Base-by-base conservation (phyloP, 2,888 invertebrate species). In the Dynastes hyllus region DNA sequence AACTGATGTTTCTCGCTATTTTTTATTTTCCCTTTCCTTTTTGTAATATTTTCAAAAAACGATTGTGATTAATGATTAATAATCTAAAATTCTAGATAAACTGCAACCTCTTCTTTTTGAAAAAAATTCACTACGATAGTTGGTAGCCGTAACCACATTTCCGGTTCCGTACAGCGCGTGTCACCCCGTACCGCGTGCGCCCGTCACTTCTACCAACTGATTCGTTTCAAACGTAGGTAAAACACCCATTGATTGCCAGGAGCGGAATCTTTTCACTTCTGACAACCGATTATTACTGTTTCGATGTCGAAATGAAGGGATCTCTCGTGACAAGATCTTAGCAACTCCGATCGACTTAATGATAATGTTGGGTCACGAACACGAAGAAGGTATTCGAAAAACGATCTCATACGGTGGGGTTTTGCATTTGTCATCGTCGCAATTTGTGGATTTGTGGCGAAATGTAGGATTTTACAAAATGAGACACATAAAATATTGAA, bases 91-190 rank as follows among this genome's bases (percentile, higher is more conserved):
- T 0, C 32, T 37, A 37, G 5, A 37, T 5, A 37, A 37, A 4
- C 32, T 5, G 1, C 45, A 11, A 45, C 11, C 11, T 45, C 2
- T 11, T 45, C 2, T 45, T 45, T 45, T 45, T 45, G 45, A 11
- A 8, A 8, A 45, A 45, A 45, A 45, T n/a, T 55, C 2, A 55
- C 40, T 5, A 40, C 66, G 16, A 16, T 37, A 66, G 37, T 66
- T 66, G 40, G 66, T 37, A 16, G n/a, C 40, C 40, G 40, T 32
- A 13, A 37, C 16, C 37, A 4, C 16, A 16, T 40, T 66, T 66
- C 66, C 66, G 45, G 40, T 66, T 22, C n/a, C 66, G 40, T 40
- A n/a, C 16, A 37, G 66, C 66, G 37, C 66, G 66, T 66, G 66
- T 16, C 37, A 22, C 40, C 37, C 16, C 66, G 45, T 45, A 45